Evolutionary conservation across 2,113 vertebrate species (phyloP).

Genomic region (Sardina pilchardus): DNA sequence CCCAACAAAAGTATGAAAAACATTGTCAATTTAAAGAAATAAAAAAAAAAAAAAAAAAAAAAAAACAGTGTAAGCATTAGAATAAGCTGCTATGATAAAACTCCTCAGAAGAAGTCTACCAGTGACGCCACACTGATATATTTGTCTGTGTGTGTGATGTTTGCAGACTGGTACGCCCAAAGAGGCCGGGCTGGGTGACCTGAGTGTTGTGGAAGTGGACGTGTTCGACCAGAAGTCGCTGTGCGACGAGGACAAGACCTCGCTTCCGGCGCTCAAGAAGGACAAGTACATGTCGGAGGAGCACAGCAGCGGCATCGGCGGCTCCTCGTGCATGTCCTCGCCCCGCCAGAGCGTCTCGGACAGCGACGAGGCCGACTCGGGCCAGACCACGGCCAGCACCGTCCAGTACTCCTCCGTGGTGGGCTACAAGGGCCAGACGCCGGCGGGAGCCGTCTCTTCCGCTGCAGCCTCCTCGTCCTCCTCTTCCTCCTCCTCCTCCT

Average conservation of each 20-base stretch:
- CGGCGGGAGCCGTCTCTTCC: conserved; percentile 28
- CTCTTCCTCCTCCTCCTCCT: not conserved
- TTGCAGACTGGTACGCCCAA: conserved; percentile 80
- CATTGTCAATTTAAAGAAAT: too few relatives aligned
- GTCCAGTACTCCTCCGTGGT: conserved; percentile 95
- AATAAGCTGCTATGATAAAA: too few relatives aligned
- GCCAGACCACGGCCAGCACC: conserved; percentile 88
- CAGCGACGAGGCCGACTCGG: conserved; percentile 84
- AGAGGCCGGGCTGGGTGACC: conserved; percentile 82
- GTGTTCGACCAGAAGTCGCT: conserved; percentile 77
- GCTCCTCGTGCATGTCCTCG: conserved; percentile 95
- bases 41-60: too few relatives aligned
- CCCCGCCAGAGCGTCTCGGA: conserved; percentile 93
- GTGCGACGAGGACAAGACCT: conserved; percentile 83
- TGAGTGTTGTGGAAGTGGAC: conserved; percentile 88
- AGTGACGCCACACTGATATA: not conserved
- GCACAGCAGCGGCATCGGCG: conserved; percentile 95
- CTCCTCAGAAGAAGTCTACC: too few relatives aligned
- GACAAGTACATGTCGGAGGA: conserved; percentile 91
- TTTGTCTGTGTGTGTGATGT: not conserved
- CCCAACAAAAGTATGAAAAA: too few relatives aligned
- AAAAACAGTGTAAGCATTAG: too few relatives aligned
- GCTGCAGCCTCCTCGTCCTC: not conserved
- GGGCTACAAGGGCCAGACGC: conserved; percentile 89
- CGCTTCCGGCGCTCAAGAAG: conserved; percentile 84